Evolutionary conservation across 1,140 invertebrate species (phyloP), one percentile per base, ranked within the genome.

Genomic region (Ceratina japonica): DNA sequence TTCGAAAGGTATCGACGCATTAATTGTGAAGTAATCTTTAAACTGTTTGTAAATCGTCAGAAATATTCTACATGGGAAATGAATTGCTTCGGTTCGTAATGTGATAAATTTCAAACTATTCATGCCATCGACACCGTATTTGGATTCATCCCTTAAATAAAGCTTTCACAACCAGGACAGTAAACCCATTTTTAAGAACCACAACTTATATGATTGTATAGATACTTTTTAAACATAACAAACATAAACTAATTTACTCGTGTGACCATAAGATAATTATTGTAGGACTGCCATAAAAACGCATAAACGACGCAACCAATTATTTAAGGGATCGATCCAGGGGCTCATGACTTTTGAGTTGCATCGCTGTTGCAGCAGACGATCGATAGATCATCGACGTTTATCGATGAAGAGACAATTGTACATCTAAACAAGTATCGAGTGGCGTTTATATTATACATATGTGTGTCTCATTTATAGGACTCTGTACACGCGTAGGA

Each of bases 381-480:
- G 27, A 31, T 31, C 27, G 37, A 44, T 44, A 44, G 10, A 10
- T 44, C 37, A 44, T 44, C 37, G 10, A 44, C 37, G 37, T 44
- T 44, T 44, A 44, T 44, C n/a, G 44, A 22, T 10, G 8, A n/a
- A 22, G 12, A 71, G 16, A 5, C 61, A 62, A 49, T 18, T 59
- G n/a, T 22, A 31, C 22, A 18, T 27, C 37, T 44, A 61, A 70
- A 61, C 2, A 51, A 31, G 37, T 63, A 77, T 71, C 58, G 58
- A 54, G 71, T 44, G 75, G 24, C 20, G 62, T 77, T 71, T 77
- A 63, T 63, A 72, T 72, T 77, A 44, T 44, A 44, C 37, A 10
- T 76, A 71, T 69, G 37, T 70, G 75, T 72, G 68, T 77, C 66
- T 72, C 49, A 72, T 77, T 18, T 71, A 52, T 63, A 77, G 68